Evolutionary conservation across 2,888 invertebrate species (phyloP), one percentile per base, ranked within the genome.

Genomic region (Tetragonula carbonaria): DNA sequence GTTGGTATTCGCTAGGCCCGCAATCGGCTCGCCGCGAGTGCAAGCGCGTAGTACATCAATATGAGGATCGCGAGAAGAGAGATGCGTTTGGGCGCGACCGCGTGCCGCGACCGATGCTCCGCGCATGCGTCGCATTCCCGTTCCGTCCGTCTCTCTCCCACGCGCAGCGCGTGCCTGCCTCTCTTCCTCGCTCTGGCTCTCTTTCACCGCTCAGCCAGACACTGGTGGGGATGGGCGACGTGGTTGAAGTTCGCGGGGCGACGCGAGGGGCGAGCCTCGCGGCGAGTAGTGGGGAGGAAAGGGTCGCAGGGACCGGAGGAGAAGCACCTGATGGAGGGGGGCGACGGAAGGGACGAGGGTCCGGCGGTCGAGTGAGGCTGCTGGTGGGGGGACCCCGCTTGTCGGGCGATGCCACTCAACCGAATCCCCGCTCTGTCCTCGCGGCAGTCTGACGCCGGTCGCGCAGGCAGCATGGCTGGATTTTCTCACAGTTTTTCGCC

Each of bases 361-460:
- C 50, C 28, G 51, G 28, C 57, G 72, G 33, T 51, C 23, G 63
- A 45, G 72, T 8, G 80, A 23, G 57, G 53, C 33, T 63, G 21
- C 13, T 4, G 67, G 67, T 55, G 75, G 66, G 80, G 85, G 86
- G 84, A 78, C 80, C 86, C 82, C 89, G 73, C 86, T 81, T 78
- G 88, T 80, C 89, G 88, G 88, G 86, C 85, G 88, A 88, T 88
- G 82, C 91, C 90, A 90, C 90, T 90, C 90, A 83, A 89, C 90
- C 72, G 88, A 83, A 87, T 89, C 86, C 88, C 91, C 91, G 87
- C 90, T 91, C 86, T 88, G 86, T 88, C 87, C 88, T 85, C 89
- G 87, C 91, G 92, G 90, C 92, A 94, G 94, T 94, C 92, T 90
- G 93, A 94, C 93, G 93, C 94, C 93, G 94, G 93, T 93, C 93